Conservation (phyloP, 2,113 vertebrate genomes). For the Lampris megalopsis region DNA sequence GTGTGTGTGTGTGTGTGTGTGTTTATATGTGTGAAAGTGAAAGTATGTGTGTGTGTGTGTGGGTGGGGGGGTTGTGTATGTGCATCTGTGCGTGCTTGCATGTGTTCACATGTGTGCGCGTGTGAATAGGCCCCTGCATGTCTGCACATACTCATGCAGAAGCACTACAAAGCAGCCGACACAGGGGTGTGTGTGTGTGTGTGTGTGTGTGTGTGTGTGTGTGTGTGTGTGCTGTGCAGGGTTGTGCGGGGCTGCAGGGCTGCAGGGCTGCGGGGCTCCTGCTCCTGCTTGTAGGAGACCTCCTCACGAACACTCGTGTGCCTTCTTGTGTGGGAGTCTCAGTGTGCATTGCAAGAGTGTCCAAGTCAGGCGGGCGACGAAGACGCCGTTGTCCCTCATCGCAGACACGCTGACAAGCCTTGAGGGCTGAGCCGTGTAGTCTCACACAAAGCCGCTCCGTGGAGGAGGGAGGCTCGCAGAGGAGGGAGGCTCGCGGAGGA, state of each 20-base stretch:
- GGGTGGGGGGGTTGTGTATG: background rate
- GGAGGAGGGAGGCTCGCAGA: too few species aligned
- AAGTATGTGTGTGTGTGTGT: constrained; percentile 2
- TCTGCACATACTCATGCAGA: too few species aligned
- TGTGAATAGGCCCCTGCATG: background rate
- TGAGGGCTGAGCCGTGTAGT: too few species aligned
- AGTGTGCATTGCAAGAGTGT: background rate
- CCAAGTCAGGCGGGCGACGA: background rate
- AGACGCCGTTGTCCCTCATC: background rate
- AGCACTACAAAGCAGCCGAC: too few species aligned
- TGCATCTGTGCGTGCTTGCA: background rate
- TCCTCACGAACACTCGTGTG: background rate
- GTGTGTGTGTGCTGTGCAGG: background rate
- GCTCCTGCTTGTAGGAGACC: background rate
- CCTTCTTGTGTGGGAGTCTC: background rate
- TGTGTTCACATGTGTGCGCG: constrained; percentile 1
- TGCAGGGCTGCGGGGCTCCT: background rate
- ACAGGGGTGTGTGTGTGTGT: background rate
- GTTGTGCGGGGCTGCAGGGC: too few species aligned
- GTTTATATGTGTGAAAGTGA: background rate
- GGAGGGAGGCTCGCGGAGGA: too few species aligned
- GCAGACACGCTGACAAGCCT: too few species aligned
- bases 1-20: background rate
- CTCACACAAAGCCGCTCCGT: too few species aligned
- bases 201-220: background rate